A percentile compares a stretch with the other conserved stretches of the same genome.
Conservation (phyloP, 2,888 invertebrate species). For the Rhagium mordax region DNA sequence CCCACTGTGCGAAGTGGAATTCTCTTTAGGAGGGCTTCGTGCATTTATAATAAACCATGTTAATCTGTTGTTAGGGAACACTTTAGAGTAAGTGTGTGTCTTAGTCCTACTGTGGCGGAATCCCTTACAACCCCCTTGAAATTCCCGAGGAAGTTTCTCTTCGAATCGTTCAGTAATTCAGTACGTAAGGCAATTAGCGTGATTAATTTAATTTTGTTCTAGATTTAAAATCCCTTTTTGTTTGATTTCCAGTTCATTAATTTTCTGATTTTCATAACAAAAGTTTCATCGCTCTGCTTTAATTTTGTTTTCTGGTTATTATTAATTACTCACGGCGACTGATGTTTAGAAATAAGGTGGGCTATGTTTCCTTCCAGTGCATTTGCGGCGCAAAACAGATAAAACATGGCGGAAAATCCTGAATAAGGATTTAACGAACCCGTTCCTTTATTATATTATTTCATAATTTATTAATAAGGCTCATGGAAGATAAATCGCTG, state of each 20-base stretch:
- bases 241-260: conserved; percentile 30
- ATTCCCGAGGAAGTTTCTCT: conserved; percentile 19
- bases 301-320: not conserved
- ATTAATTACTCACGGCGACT: conserved; percentile 6
- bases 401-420: not conserved
- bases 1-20: conserved; percentile 28
- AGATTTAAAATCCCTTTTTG: conserved; percentile 17
- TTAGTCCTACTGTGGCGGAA: conserved; percentile 31
- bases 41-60: conserved; percentile 53
- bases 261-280: conserved; percentile 30
- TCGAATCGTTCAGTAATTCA: conserved; percentile 25
- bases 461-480: not conserved
- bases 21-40: conserved; percentile 42
- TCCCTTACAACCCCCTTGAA: conserved; percentile 11
- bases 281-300: conserved; percentile 11
- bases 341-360: not conserved
- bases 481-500: not conserved
- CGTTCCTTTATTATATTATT: not conserved
- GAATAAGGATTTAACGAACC: not conserved
- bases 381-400: not conserved
- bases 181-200: conserved; percentile 48
- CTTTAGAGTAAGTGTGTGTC: conserved; percentile 40
- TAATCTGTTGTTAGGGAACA: conserved; percentile 51
- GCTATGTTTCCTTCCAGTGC: conserved; percentile 1
- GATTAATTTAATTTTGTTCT: conserved; percentile 49